Conservation (phyloP, 2,113 vertebrate genomes). For the Procavia capensis region DNA sequence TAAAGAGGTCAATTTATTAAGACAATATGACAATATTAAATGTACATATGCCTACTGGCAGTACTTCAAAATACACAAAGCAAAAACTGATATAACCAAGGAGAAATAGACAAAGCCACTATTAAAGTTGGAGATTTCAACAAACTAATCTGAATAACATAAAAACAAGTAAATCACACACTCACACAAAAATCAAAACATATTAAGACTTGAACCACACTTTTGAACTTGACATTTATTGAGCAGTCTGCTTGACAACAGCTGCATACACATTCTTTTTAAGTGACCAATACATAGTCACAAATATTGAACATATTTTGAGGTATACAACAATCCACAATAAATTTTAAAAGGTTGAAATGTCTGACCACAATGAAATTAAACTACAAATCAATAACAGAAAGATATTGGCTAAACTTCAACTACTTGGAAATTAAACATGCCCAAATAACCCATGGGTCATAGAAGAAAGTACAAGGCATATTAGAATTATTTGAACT, state of each 20-base stretch:
- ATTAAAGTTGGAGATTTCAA: neutral
- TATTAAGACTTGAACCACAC: conserved; percentile 20
- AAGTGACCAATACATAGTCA: conserved; percentile 24
- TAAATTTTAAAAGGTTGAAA: neutral
- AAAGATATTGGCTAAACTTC: neutral
- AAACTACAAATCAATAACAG: conserved; percentile 21
- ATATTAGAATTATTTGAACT: conserved; percentile 34
- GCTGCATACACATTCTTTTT: neutral
- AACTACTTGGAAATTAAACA: conserved; percentile 36
- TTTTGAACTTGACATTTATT: conserved; percentile 23
- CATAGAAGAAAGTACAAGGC: conserved; percentile 16
- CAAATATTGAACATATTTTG: neutral
- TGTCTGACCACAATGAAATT: conserved; percentile 18
- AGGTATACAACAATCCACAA: neutral
- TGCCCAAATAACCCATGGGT: neutral
- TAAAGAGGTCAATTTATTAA: neutral
- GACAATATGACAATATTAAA: neutral
- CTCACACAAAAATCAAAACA: neutral
- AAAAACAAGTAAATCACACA: neutral
- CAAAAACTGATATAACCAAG: neutral
- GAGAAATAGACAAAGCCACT: neutral
- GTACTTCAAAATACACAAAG: neutral
- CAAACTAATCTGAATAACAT: neutral
- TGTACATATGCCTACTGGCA: neutral
- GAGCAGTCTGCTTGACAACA: neutral